Conservation (phyloP, 2,888 invertebrate genomes). For the Ypsolopha scabrella region DNA sequence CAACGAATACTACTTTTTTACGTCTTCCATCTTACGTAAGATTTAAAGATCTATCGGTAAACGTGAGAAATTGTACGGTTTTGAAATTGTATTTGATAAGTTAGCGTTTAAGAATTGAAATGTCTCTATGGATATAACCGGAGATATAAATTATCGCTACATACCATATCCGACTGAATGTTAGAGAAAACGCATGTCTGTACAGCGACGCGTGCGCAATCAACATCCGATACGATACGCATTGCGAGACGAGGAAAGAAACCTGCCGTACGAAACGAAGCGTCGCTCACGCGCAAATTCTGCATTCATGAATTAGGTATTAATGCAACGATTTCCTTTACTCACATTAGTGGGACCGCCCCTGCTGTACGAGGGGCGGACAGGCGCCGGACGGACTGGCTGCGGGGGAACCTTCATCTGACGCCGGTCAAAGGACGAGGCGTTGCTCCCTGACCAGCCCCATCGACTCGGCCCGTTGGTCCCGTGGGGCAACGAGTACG, state of each 20-base stretch:
- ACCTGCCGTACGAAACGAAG: slow-evolving; percentile 25
- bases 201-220: slow-evolving; percentile 43
- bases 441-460: slow-evolving; percentile 67
- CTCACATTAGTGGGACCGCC: slow-evolving; percentile 52
- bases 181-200: slow-evolving; percentile 32
- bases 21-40: slow-evolving; percentile 31
- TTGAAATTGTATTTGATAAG: no score
- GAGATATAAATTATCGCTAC: slow-evolving; percentile 4
- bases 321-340: slow-evolving; percentile 19
- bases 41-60: not conserved
- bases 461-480: slow-evolving; percentile 66
- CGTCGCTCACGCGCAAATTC: slow-evolving; percentile 24
- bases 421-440: slow-evolving; percentile 62
- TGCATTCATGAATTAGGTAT: not conserved
- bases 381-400: slow-evolving; percentile 51
- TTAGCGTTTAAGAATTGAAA: no score
- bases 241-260: slow-evolving; percentile 52
- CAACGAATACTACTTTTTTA: slow-evolving; percentile 28
- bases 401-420: slow-evolving; percentile 60
- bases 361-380: slow-evolving; percentile 42
- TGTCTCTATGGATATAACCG: no score
- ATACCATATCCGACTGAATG: slow-evolving; percentile 11
- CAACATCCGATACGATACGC: slow-evolving; percentile 53
- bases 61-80: no score
- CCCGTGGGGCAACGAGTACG: slow-evolving; percentile 67